These are phyloP conservation scores for Campylorhamphus procurvoides DNA, from an alignment of 2,113 vertebrate species.

Conservation along the genomic window DNA sequence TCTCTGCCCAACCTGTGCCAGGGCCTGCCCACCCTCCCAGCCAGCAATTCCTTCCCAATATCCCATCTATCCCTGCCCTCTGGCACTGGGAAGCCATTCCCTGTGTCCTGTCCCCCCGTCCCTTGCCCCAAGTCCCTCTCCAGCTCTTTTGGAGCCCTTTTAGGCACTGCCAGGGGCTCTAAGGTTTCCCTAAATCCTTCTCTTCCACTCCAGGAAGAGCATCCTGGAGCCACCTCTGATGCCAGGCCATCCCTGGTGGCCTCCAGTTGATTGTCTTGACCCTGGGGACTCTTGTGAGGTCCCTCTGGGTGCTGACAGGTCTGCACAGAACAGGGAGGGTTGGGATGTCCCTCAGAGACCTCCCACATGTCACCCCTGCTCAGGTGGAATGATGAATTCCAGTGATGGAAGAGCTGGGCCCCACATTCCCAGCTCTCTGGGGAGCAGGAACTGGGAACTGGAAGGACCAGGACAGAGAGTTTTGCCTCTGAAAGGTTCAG, in stretches of 20 bases:
- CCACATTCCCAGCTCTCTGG: neutral
- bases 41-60: too few relatives aligned
- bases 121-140: neutral
- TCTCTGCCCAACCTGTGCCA: too few relatives aligned
- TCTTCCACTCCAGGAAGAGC: neutral
- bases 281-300: neutral
- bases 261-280: neutral
- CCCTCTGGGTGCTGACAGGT: too few relatives aligned
- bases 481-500: neutral
- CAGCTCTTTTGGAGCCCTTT: neutral
- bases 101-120: too few relatives aligned
- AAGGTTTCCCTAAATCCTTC: neutral
- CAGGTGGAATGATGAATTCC: too few relatives aligned
- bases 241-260: neutral
- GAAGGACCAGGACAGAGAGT: neutral
- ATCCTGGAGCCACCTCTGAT: neutral
- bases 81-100: too few relatives aligned
- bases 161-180: neutral
- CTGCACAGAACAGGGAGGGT: fast-evolving
- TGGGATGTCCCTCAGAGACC: neutral
- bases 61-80: too few relatives aligned
- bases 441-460: neutral
- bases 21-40: too few relatives aligned
- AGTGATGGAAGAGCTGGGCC: neutral
- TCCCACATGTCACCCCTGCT: neutral